phyloP scores from a whole-genome alignment of 1,140 invertebrate species.

The Leptopilina boulardi region DNA sequence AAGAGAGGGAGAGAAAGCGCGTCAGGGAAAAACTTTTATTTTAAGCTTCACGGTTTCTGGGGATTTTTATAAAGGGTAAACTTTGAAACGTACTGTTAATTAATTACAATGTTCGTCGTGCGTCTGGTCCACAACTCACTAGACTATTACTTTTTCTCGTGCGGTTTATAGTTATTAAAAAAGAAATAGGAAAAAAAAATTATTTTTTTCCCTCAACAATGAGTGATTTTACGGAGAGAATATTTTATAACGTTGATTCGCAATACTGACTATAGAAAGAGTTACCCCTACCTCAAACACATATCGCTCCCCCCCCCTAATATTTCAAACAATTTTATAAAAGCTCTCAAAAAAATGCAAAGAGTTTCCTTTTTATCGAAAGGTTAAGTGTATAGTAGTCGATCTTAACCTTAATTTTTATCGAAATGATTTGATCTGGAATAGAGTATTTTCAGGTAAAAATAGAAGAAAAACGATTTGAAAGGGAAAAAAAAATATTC shows the following conservation, averaged over 20 bases:
- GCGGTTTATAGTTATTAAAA: slow-evolving; percentile 1
- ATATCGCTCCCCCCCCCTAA: no score
- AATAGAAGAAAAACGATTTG: neutral
- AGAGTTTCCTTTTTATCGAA: neutral
- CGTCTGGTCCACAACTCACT: neutral
- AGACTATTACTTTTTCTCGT: neutral
- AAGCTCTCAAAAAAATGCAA: neutral
- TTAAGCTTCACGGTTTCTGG: neutral
- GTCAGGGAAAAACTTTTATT: neutral
- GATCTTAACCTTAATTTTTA: neutral
- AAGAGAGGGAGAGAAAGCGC: neutral
- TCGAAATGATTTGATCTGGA: neutral
- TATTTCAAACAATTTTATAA: neutral
- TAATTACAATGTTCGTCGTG: neutral
- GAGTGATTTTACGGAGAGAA: no score
- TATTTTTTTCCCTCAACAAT: no score
- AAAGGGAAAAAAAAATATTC: neutral
- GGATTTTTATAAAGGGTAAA: neutral
- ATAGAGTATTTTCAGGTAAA: neutral
- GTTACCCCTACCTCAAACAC: no score
- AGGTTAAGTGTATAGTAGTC: no score
- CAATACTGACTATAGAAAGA: no score
- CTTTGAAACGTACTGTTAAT: slow-evolving; percentile 6
- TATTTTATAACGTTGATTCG: no score
- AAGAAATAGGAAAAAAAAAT: neutral